Conservation (phyloP, 1,140 invertebrate species). For the Hermetia illucens region DNA sequence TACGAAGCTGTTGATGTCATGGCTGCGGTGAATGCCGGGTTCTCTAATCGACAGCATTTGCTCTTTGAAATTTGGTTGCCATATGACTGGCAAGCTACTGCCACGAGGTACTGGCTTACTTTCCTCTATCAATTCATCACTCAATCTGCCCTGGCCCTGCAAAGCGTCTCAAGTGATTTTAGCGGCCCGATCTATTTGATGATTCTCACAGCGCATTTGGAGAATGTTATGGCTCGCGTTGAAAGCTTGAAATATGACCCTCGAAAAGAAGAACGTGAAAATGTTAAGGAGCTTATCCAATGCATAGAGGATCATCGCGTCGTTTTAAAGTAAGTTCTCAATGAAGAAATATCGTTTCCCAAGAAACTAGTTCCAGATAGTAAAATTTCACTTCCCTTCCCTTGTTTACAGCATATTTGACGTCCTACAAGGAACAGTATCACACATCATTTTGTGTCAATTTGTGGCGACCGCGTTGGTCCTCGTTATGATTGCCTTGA, state of each 20-base stretch:
- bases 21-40: too few relatives aligned
- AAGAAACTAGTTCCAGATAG: neutral
- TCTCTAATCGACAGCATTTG: too few relatives aligned
- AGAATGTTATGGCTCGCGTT: too few relatives aligned
- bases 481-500: constrained; percentile 6
- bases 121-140: constrained; percentile 5
- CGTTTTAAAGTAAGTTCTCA: constrained; percentile 5
- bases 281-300: constrained; percentile 3
- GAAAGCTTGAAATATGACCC: constrained; percentile 1
- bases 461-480: constrained; percentile 7
- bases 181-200: constrained; percentile 6
- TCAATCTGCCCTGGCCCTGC: constrained; percentile 1
- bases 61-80: too few relatives aligned
- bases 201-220: constrained; percentile 6
- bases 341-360: too few relatives aligned
- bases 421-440: constrained; percentile 5
- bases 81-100: neutral
- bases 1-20: constrained; percentile 8
- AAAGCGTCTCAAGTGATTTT: constrained; percentile 8
- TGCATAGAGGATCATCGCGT: constrained; percentile 8
- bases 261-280: constrained; percentile 6
- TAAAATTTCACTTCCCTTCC: too few relatives aligned
- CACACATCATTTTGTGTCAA: constrained; percentile 6
- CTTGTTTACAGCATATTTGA: constrained; percentile 6
- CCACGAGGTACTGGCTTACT: constrained; percentile 2